Percentiles rank a stretch among this genome's conserved stretches.
These are phyloP conservation scores for Argyresthia goedartella DNA, from an alignment of 2,888 invertebrate species.

Conservation along the genomic window DNA sequence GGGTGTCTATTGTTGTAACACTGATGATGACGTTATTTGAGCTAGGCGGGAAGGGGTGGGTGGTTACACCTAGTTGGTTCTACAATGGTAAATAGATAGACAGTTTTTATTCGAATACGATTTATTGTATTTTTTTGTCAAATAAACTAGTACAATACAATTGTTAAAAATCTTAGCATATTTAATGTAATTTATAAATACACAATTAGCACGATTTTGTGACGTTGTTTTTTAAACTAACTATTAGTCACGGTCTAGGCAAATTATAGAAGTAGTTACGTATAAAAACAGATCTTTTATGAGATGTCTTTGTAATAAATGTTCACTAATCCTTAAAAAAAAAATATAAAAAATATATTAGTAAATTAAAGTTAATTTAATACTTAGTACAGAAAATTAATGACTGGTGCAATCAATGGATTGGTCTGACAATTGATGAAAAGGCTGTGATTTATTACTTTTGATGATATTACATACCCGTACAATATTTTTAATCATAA, in stretches of 20 bases:
- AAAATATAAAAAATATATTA: conserved; percentile 15
- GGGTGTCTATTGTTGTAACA: no score
- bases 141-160: conserved; percentile 54
- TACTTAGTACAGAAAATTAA: background rate
- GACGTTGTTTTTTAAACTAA: conserved; percentile 5
- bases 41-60: no score
- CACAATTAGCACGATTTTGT: conserved; percentile 11
- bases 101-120: conserved; percentile 30
- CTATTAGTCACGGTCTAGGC: background rate
- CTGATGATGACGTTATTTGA: no score
- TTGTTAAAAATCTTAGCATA: conserved; percentile 31
- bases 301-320: conserved; percentile 1
- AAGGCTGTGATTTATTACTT: background rate
- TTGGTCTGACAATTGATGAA: background rate
- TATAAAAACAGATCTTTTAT: conserved; percentile 4
- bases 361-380: background rate
- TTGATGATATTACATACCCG: no score
- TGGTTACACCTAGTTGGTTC: no score
- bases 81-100: no score
- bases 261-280: background rate
- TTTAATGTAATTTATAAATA: conserved; percentile 12
- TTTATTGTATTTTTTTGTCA: conserved; percentile 54
- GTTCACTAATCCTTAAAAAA: background rate
- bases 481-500: conserved; percentile 24
- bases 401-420: conserved; percentile 1